Percentiles rank a stretch among this genome's conserved stretches.
These are phyloP conservation scores for Pteropus alecto DNA, from an alignment of 2,113 vertebrate species.

Conservation along the genomic window DNA sequence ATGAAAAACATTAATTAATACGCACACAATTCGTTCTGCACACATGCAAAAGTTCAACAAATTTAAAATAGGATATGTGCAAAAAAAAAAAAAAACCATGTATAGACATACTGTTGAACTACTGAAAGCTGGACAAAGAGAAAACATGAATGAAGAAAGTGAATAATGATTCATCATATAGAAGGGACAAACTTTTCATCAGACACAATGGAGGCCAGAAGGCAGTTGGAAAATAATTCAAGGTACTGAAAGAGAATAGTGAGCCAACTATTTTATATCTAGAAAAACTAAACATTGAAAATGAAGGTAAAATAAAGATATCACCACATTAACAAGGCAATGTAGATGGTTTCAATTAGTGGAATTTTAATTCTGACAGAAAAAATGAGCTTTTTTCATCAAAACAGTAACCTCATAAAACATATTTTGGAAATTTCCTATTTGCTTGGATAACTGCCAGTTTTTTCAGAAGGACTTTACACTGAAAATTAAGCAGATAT, in stretches of 20 bases:
- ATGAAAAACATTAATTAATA: not conserved
- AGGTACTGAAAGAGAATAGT: not conserved
- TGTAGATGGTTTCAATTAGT: not conserved
- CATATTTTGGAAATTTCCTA: not conserved
- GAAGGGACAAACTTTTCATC: not conserved
- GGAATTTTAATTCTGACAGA: not conserved
- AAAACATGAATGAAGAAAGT: not conserved
- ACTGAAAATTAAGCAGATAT: not conserved
- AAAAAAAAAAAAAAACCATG: too few species aligned
- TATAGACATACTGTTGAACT: not conserved
- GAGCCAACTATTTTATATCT: not conserved
- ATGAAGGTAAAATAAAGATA: not conserved
- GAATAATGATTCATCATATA: not conserved
- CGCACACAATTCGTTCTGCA: not conserved
- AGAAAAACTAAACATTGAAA: not conserved
- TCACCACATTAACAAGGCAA: not conserved
- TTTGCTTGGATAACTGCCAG: not conserved
- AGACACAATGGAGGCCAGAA: not conserved
- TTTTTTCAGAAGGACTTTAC: not conserved
- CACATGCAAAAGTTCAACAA: not conserved
- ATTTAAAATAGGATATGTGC: not conserved
- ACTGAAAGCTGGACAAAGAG: not conserved
- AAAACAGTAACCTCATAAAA: not conserved
- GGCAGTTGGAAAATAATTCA: not conserved
- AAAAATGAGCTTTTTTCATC: not conserved